Percentiles rank a stretch among this genome's conserved stretches.
Conservation (phyloP, 2,888 invertebrate genomes). For the Watsonalla cultraria region DNA sequence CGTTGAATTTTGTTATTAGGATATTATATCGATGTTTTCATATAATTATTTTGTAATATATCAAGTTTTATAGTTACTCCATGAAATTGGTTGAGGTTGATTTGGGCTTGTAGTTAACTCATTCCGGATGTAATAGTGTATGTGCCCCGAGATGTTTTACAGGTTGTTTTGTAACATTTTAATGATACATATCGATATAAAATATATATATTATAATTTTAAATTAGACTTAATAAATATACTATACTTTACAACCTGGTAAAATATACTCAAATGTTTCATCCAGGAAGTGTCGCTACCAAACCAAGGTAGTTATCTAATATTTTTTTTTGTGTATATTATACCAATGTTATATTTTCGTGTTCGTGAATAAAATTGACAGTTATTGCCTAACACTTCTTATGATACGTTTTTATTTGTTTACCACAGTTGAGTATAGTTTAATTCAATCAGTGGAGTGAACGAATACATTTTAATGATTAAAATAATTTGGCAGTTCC, state of each 20-base stretch:
- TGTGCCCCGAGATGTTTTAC: background rate
- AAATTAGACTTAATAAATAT: no score
- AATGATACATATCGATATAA: constrained; percentile 5
- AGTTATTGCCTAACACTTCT: constrained; percentile 29
- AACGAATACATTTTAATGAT: constrained; percentile 33
- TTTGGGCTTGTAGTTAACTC: constrained; percentile 21
- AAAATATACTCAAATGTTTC: background rate
- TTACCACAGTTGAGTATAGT: constrained; percentile 27
- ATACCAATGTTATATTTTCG: constrained; percentile 44
- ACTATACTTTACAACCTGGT: background rate
- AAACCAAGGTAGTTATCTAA: constrained; percentile 8
- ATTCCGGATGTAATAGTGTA: constrained; percentile 12
- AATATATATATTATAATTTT: background rate
- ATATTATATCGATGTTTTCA: constrained; percentile 28
- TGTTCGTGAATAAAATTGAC: constrained; percentile 37
- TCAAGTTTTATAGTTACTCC: constrained; percentile 34
- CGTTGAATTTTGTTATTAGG: constrained; percentile 23
- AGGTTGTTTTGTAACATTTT: background rate
- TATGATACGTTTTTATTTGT: constrained; percentile 27
- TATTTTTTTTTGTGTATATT: constrained; percentile 40
- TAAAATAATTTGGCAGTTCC: constrained; percentile 8
- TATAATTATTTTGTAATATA: constrained; percentile 26
- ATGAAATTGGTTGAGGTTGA: constrained; percentile 30
- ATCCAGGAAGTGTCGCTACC: background rate
- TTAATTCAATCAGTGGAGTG: constrained; percentile 48